Evolutionary conservation across 2,888 invertebrate genomes (phyloP), one percentile per base, ranked within the genome.

Genomic region (Alloscopus bannaensis): DNA sequence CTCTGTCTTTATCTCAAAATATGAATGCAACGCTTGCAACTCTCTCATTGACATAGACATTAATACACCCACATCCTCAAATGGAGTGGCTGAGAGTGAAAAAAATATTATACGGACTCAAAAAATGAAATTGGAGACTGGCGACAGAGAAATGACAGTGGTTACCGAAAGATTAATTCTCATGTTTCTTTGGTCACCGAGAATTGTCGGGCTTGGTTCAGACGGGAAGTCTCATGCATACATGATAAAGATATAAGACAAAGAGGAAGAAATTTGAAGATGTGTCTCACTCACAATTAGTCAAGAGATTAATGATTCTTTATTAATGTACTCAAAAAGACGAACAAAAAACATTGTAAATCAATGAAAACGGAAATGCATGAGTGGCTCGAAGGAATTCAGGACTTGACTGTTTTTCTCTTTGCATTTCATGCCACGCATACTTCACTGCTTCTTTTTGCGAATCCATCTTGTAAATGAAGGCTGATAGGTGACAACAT

Each of bases 11-110:
- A n/a, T n/a, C n/a, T n/a, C n/a, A n/a, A n/a, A n/a, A n/a, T 60
- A 60, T 60, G 60, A 60, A 40, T 29, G 24, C 36, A 60, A 40
- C 8, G 40, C 31, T 29, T 31, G 20, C 13, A 24, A 60, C 60
- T n/a, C n/a, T n/a, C n/a, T 60, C 60, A 60, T 60, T 60, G 60
- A 60, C 60, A 36, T 40, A 36, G 59, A 59, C 60, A 60, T 60
- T 60, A 22, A 60, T 60, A 36, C 60, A 22, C 60, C 60, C 60
- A 60, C 60, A 13, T 29, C 60, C 60, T 16, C 16, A 40, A 40
- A 60, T 24, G 29, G 18, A 60, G 40, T 40, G 28, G n/a, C 8
- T 57, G 26, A 29, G 29, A 57, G 29, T 52, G 24, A 52, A 52
- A 24, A 52, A 36, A 36, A 36, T 8, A 8, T 6, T 47, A 47